phyloP scores from a whole-genome alignment of 2,113 vertebrate genomes.

The Oreochromis spilurus region DNA sequence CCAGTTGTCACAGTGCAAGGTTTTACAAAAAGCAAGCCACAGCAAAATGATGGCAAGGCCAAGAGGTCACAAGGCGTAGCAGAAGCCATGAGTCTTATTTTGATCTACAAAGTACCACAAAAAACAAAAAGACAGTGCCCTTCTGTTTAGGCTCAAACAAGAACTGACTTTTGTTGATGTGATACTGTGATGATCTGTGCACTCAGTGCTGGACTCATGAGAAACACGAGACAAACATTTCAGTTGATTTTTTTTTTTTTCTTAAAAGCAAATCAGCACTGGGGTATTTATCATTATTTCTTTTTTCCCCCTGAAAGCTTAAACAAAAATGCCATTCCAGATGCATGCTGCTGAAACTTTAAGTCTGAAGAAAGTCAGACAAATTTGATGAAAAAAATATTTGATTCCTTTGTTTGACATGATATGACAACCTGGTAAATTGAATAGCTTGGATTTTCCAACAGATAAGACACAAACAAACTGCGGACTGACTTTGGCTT shows the following conservation, averaged over 20 bases:
- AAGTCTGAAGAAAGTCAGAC: too few species aligned
- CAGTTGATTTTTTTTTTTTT: neutral
- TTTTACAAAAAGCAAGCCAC: neutral
- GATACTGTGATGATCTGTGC: neutral
- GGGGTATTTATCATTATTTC: neutral
- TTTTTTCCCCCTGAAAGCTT: fast-evolving
- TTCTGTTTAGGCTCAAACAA: neutral
- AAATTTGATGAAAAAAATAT: too few species aligned
- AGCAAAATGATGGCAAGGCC: neutral
- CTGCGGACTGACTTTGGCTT: neutral
- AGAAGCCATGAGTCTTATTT: neutral
- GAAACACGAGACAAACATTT: neutral
- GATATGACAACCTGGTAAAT: neutral
- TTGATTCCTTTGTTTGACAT: neutral
- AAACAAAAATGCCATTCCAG: neutral
- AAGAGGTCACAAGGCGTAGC: fast-evolving
- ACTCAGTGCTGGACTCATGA: neutral
- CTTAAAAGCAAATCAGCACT: neutral
- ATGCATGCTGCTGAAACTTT: neutral
- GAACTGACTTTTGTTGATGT: neutral
- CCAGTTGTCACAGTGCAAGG: neutral
- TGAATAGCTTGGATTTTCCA: neutral
- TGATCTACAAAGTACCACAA: neutral
- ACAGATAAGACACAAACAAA: neutral
- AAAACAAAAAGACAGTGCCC: neutral